Percentiles rank a stretch among this genome's conserved stretches.
These are phyloP conservation scores for Dynastes tityus DNA, from an alignment of 2,888 invertebrate genomes.

Conservation along the genomic window DNA sequence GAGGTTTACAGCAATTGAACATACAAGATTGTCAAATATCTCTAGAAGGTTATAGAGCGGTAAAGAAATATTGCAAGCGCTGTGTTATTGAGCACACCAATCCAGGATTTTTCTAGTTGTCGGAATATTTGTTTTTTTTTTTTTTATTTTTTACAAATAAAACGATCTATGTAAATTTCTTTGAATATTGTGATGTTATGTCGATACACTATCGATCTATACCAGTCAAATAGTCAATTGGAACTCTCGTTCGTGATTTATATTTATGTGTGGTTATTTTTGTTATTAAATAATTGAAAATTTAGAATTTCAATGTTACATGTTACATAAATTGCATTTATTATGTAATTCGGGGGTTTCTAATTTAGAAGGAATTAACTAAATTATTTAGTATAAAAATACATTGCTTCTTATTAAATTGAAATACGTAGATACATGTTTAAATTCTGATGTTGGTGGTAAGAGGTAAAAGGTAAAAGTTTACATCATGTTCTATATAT, in stretches of 20 bases:
- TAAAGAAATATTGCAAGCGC: slow-evolving; percentile 92
- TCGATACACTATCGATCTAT: not conserved
- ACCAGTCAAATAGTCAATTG: not conserved
- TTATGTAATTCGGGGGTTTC: not conserved
- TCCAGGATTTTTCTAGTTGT: slow-evolving; percentile 87
- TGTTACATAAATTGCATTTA: slow-evolving; percentile 17
- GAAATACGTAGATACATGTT: not conserved
- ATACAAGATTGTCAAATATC: slow-evolving; percentile 95
- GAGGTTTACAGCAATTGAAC: slow-evolving; percentile 91
- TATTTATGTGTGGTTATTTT: not conserved
- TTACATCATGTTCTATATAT: slow-evolving; percentile 3
- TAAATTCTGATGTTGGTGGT: slow-evolving; percentile 16
- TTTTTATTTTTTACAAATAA: too few relatives aligned
- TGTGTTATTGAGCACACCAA: slow-evolving; percentile 97
- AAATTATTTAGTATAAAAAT: slow-evolving; percentile 2
- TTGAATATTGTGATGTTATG: not conserved
- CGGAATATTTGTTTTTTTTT: slow-evolving; percentile 10
- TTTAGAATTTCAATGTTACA: not conserved
- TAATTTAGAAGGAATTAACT: too few relatives aligned
- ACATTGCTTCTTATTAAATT: not conserved
- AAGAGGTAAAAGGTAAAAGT: not conserved
- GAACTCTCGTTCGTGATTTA: too few relatives aligned
- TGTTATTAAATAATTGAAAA: not conserved
- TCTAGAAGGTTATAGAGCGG: slow-evolving; percentile 89
- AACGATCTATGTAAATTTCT: slow-evolving; percentile 29